Evolutionary conservation across 2,888 invertebrate genomes (phyloP).

Genomic region (Camponotus fellah): DNA sequence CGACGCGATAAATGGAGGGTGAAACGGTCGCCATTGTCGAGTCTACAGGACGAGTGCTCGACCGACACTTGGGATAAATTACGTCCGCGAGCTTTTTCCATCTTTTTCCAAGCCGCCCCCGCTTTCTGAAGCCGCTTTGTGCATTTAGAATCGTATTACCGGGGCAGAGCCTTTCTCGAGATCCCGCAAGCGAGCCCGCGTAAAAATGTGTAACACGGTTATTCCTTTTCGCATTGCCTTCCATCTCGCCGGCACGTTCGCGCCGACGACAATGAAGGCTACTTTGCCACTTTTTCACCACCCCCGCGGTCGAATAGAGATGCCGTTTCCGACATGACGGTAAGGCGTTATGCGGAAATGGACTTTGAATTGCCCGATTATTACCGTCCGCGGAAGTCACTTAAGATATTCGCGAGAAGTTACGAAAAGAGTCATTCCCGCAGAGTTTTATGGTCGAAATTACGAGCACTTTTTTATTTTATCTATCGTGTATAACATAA

Average conservation of each 20-base stretch:
- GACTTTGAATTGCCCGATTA: constrained; percentile 81
- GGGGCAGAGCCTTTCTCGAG: constrained; percentile 52
- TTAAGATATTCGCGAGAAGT: constrained; percentile 47
- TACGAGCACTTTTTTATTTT: background rate
- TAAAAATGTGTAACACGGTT: constrained; percentile 75
- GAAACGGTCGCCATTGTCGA: constrained; percentile 60
- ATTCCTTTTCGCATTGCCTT: constrained; percentile 61
- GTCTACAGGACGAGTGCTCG: constrained; percentile 63
- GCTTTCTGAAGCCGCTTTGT: constrained; percentile 63
- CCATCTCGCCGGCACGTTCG: constrained; percentile 64
- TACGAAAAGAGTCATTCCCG: constrained; percentile 4
- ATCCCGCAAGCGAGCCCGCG: constrained; percentile 51
- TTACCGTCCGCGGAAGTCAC: constrained; percentile 65
- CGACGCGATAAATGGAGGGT: constrained; percentile 62
- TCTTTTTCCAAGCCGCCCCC: constrained; percentile 38
- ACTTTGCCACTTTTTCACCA: constrained; percentile 65
- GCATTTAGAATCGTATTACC: constrained; percentile 78
- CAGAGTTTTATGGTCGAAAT: constrained; percentile 5
- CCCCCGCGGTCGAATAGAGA: constrained; percentile 38
- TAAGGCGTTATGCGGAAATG: constrained; percentile 80
- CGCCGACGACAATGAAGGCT: constrained; percentile 68
- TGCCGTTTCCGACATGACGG: constrained; percentile 35
- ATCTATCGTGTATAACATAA: background rate
- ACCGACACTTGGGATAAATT: constrained; percentile 72
- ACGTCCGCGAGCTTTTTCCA: constrained; percentile 57